Percentiles rank a stretch among this genome's conserved stretches.
These are phyloP conservation scores for Margaritifera margaritifera DNA, from an alignment of 2,888 invertebrate genomes.

Conservation along the genomic window DNA sequence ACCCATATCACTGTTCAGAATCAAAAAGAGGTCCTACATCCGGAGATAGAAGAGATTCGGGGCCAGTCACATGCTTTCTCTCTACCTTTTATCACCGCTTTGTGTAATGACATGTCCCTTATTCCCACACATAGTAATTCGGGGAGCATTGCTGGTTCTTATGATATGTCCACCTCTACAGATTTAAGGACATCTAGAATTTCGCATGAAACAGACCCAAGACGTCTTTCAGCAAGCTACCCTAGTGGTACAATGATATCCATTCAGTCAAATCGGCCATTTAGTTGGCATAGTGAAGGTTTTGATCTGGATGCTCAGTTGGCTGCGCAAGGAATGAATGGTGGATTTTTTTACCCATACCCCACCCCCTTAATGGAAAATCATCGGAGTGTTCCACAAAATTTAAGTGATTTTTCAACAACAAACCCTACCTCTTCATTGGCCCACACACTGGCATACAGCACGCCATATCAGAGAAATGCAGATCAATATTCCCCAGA, in stretches of 20 bases:
- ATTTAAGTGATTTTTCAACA: slow-evolving; percentile 42
- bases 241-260: slow-evolving; percentile 52
- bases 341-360: slow-evolving; percentile 26
- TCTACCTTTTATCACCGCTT: slow-evolving; percentile 90
- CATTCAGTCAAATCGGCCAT: slow-evolving; percentile 52
- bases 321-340: slow-evolving; percentile 25
- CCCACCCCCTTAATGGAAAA: slow-evolving; percentile 38
- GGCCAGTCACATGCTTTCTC: slow-evolving; percentile 59
- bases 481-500: slow-evolving; percentile 56
- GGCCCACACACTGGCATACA: slow-evolving; percentile 52
- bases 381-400: slow-evolving; percentile 62
- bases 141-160: slow-evolving; percentile 45
- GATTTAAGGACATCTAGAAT: slow-evolving; percentile 56
- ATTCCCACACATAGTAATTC: slow-evolving; percentile 59
- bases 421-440: slow-evolving; percentile 38
- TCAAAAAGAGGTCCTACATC: slow-evolving; percentile 58
- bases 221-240: slow-evolving; percentile 61
- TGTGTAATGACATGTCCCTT: slow-evolving; percentile 93
- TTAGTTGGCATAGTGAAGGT: slow-evolving; percentile 69
- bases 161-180: slow-evolving; percentile 58
- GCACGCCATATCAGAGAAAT: slow-evolving; percentile 29
- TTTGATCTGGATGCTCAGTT: slow-evolving; percentile 64
- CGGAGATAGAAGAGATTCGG: slow-evolving; percentile 63
- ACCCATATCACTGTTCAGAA: slow-evolving; percentile 47
- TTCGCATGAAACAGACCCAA: slow-evolving; percentile 56